Conservation (phyloP, 2,113 vertebrate genomes). For the Athene noctua region DNA sequence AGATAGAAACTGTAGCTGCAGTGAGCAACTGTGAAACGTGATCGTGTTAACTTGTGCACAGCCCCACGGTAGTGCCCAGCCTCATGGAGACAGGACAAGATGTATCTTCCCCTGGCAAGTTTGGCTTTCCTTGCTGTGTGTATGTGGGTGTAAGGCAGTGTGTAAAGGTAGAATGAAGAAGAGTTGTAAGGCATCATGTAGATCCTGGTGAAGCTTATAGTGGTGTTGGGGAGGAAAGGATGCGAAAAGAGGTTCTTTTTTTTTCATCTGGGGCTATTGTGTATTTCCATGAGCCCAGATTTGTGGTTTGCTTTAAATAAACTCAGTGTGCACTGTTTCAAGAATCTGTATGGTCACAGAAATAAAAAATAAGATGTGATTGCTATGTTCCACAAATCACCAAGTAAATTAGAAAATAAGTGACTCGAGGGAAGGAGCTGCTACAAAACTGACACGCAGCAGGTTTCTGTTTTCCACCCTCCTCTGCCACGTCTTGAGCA, state of each 20-base stretch:
- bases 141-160: background rate
- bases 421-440: background rate
- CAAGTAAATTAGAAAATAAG: background rate
- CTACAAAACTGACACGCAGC: background rate
- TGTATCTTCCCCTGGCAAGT: background rate
- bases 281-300: background rate
- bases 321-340: background rate
- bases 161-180: background rate
- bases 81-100: background rate
- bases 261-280: background rate
- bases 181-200: background rate
- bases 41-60: fast-evolving
- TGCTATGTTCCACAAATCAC: background rate
- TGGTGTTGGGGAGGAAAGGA: background rate
- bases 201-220: background rate
- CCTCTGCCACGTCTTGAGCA: background rate
- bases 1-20: background rate
- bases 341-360: background rate
- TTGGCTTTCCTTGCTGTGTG: background rate
- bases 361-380: background rate
- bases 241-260: background rate
- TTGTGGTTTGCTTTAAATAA: background rate
- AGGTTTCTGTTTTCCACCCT: background rate
- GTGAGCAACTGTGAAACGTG: background rate
- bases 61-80: background rate